Evolutionary conservation across 2,888 invertebrate genomes (phyloP).

Genomic region (Mactromeris polynyma): DNA sequence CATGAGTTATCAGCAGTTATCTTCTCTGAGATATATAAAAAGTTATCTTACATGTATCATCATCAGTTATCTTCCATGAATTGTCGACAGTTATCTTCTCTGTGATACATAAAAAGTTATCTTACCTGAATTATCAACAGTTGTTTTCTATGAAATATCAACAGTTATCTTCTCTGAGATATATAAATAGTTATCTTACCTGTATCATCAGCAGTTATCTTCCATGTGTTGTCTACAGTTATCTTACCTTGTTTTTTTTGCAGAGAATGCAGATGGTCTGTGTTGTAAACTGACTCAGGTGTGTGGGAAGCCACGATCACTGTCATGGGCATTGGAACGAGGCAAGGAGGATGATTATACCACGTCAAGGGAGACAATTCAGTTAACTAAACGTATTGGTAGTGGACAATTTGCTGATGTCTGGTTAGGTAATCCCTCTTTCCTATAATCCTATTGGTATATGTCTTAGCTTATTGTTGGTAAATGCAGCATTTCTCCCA

Average conservation of each 20-base stretch:
- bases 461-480: too few species aligned
- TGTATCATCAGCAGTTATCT: background rate
- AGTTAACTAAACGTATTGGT: slow-evolving; percentile 91
- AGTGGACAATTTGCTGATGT: slow-evolving; percentile 99
- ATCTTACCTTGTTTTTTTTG: background rate
- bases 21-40: too few species aligned
- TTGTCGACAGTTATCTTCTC: too few species aligned
- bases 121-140: background rate
- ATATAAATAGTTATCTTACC: background rate
- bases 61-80: background rate
- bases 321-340: slow-evolving; percentile 83
- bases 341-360: slow-evolving; percentile 81
- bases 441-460: background rate
- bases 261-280: slow-evolving; percentile 92
- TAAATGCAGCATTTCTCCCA: background rate
- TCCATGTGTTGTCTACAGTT: background rate
- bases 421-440: slow-evolving; percentile 90
- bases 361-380: slow-evolving; percentile 74
- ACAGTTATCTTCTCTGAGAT: too few species aligned
- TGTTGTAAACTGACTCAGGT: slow-evolving; percentile 98
- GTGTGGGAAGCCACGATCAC: slow-evolving; percentile 92
- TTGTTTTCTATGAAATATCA: background rate
- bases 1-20: too few species aligned
- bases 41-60: background rate
- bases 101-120: too few species aligned